These are phyloP conservation scores for Noctua janthe DNA, from an alignment of 2,888 invertebrate species.

Conservation along the genomic window DNA sequence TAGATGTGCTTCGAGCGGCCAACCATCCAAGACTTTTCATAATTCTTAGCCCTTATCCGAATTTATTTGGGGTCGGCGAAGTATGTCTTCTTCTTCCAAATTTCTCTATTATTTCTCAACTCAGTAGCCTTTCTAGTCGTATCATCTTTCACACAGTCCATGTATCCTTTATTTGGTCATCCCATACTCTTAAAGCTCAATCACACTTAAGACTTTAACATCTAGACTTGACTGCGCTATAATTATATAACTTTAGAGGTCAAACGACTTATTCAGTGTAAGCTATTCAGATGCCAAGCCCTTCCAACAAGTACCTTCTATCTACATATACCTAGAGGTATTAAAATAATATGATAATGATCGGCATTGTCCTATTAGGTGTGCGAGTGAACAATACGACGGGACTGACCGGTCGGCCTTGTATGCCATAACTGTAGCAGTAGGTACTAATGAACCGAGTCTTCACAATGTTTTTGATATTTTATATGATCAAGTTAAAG, in stretches of 20 bases:
- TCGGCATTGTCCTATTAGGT: constrained; percentile 28
- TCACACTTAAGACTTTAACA: not conserved
- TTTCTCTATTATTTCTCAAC: not conserved
- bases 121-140: not conserved
- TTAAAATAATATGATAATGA: constrained; percentile 37
- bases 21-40: not conserved
- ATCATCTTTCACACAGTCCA: not conserved
- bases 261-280: too few relatives aligned
- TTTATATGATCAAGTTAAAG: not conserved
- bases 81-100: not conserved
- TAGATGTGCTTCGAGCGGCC: not conserved
- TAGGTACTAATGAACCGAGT: constrained; percentile 4
- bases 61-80: not conserved
- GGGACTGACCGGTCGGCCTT: constrained; percentile 68
- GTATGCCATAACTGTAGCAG: constrained; percentile 46
- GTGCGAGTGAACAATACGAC: constrained; percentile 48
- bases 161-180: not conserved
- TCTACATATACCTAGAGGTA: constrained; percentile 11
- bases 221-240: not conserved
- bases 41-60: not conserved
- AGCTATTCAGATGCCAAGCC: not conserved
- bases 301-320: constrained; percentile 4
- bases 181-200: not conserved
- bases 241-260: not conserved
- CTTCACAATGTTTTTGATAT: constrained; percentile 5